Conservation (phyloP, 2,113 vertebrate genomes). For the Stomatorhinus ivindoensis region DNA sequence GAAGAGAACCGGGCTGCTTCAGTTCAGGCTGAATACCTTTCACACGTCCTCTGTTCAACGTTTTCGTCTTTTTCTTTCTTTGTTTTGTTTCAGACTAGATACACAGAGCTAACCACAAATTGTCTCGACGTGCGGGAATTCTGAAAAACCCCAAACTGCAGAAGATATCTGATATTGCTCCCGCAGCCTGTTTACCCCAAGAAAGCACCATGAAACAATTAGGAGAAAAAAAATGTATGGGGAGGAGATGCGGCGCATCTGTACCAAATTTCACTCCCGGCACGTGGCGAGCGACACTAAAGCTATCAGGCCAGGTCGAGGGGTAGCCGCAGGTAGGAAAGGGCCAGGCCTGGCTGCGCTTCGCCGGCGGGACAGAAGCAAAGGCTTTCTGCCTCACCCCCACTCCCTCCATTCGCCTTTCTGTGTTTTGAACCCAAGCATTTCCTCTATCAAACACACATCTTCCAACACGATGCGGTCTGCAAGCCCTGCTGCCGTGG, state of each 20-base stretch:
- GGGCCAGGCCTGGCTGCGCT: background rate
- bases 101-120: background rate
- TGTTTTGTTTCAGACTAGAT: background rate
- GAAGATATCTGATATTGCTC: background rate
- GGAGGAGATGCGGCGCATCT: background rate
- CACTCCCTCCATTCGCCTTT: conserved; percentile 23
- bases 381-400: background rate
- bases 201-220: background rate
- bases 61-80: background rate
- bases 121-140: background rate
- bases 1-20: background rate
- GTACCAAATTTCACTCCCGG: background rate
- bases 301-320: background rate
- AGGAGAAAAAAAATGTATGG: background rate
- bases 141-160: background rate
- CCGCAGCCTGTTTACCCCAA: background rate
- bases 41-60: background rate
- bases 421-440: conserved; percentile 35
- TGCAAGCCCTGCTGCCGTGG: conserved; percentile 11
- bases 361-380: background rate
- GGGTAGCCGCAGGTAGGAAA: background rate
- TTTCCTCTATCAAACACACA: conserved; percentile 54
- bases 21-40: background rate
- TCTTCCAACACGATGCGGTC: conserved; percentile 51
- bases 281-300: background rate